Percentiles rank a stretch among this genome's conserved stretches.
Conservation (phyloP, 2,113 vertebrate species). For the Alligator sinensis region DNA sequence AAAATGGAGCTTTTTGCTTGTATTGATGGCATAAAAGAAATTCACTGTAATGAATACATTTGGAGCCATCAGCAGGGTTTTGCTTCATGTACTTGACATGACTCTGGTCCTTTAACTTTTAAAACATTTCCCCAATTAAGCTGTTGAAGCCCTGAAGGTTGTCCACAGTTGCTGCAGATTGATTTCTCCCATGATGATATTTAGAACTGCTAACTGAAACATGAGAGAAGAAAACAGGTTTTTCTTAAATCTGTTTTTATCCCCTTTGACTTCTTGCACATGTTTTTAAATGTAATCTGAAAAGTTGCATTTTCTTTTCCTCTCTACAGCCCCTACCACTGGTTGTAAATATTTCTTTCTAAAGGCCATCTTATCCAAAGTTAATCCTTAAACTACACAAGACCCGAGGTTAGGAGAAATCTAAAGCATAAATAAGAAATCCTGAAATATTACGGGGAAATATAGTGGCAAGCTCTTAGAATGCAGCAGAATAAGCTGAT, state of each 20-base stretch:
- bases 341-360: constrained; percentile 1
- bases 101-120: constrained; percentile 73
- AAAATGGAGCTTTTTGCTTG: background rate
- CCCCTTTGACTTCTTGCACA: background rate
- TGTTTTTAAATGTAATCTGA: constrained; percentile 22
- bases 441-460: background rate
- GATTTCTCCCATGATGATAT: constrained; percentile 66
- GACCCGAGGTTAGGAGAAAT: background rate
- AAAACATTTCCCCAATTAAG: constrained; percentile 71
- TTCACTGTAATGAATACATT: constrained; percentile 31
- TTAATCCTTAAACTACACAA: background rate
- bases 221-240: constrained; percentile 6
- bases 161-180: constrained; percentile 64
- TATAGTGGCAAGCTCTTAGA: background rate
- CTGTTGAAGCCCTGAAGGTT: constrained; percentile 60
- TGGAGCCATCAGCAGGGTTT: constrained; percentile 46
- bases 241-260: background rate
- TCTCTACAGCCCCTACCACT: background rate
- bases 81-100: constrained; percentile 65
- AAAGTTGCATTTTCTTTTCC: background rate
- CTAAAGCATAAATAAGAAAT: background rate
- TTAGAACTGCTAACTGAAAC: constrained; percentile 50
- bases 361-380: background rate
- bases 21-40: background rate
- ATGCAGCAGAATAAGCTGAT: rapidly evolving